These are phyloP conservation scores for Amphiprion clarkii DNA, from an alignment of 2,797 vertebrate genomes.

Conservation along the genomic window DNA sequence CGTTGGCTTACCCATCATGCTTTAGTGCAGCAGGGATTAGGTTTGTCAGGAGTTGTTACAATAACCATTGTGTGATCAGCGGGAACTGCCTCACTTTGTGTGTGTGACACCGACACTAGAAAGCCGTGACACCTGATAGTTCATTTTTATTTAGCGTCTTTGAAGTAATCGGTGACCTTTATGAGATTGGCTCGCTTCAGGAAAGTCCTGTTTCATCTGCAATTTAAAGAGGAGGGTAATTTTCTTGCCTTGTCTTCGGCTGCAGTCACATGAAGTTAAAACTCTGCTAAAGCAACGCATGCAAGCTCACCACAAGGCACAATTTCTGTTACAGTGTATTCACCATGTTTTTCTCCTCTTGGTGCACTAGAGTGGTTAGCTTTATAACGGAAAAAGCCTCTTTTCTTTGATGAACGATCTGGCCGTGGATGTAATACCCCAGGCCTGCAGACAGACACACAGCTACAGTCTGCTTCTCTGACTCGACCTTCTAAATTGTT, in stretches of 20 bases:
- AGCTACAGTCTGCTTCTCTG: constrained; percentile 36
- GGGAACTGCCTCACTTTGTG: constrained; percentile 42
- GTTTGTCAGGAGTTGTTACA: constrained; percentile 76
- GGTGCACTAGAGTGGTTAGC: not conserved
- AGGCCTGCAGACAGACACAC: constrained; percentile 17
- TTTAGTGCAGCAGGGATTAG: constrained; percentile 72
- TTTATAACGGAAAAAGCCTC: constrained; percentile 38
- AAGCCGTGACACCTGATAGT: constrained; percentile 31
- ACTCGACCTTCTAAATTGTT: constrained; percentile 23
- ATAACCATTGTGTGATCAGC: constrained; percentile 66
- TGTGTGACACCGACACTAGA: constrained; percentile 3
- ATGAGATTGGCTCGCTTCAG: constrained; percentile 2
- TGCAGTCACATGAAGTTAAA: constrained; percentile 14
- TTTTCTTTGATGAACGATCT: constrained; percentile 12
- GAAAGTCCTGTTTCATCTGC: constrained; percentile 4
- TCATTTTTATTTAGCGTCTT: constrained; percentile 20
- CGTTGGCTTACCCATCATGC: constrained; percentile 76
- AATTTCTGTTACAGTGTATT: not conserved
- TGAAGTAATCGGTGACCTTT: constrained; percentile 33
- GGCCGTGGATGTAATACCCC: constrained; percentile 22
- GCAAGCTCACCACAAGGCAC: constrained; percentile 3
- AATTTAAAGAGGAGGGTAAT: not conserved
- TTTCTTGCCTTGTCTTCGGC: constrained; percentile 6
- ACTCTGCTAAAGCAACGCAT: not conserved
- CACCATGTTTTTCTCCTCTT: not conserved